Base-by-base conservation (phyloP, 2,888 invertebrate genomes). In the Sarcophaga carnaria region DNA sequence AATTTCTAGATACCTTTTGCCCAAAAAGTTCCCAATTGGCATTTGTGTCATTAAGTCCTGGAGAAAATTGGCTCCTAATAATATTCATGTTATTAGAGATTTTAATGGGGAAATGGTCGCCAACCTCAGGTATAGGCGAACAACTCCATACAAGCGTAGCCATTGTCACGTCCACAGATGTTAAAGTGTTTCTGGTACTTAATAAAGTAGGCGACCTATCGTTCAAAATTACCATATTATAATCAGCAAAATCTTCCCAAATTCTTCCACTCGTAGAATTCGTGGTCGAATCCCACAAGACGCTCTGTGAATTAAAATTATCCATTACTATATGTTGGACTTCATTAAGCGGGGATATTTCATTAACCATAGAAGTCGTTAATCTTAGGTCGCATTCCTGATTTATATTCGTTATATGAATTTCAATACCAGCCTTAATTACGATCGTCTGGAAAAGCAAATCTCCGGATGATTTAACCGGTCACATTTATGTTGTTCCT, bases 361-460 rank as follows among this genome's bases (percentile, higher is more conserved):
- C 20, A 10, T 62, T n/a, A 49, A 75, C 64, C 54, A 64, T 54
- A 22, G 76, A 22, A 76, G 76, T 4, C 17, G 76, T 76, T 10
- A 66, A 11, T 5, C 37, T 37, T 25, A 76, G 5, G 17, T 67
- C 76, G 25, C 76, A 76, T 76, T 76, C 76, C 27, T 66, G 67
- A 14, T 64, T 64, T 49, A 64, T 64, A 22, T 25, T 75, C 1
- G 45, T 67, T 62, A 69, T 69, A 47, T 70, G 70, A 25, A 77
- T 69, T 37, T 37, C 66, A 2, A 11, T 25, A 66, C 25, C n/a
- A 54, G 20, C 12, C 54, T 54, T 76, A 27, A 76, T 76, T 25
- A 66, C 12, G 4, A 71, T 71, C 22, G 27, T 71, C 14, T 71
- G 71, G 22, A 59, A 71, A 25, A 75, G 72, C 11, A 74, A n/a